Evolutionary conservation across 1,140 invertebrate genomes (phyloP), one percentile per base, ranked within the genome.

Genomic region (Mylabris phalerata): DNA sequence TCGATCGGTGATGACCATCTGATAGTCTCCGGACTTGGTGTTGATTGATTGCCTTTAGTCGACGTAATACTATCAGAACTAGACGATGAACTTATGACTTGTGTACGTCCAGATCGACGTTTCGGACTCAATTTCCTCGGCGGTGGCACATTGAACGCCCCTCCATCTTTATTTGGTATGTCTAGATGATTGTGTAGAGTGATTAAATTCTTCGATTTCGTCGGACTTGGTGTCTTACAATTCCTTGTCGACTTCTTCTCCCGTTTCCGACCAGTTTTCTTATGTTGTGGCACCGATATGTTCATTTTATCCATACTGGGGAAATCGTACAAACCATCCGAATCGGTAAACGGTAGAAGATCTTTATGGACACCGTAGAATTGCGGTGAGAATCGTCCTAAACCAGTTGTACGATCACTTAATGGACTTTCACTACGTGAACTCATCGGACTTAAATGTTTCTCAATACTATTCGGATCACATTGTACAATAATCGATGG

Each of bases 251-350:
- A 19, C 63, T 69, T 67, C 59, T 71, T 74, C 68, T 71, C 76
- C 48, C 75, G 75, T 71, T 77, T 78, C 63, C 78, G 76, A 38
- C 78, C 76, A 7, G 76, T 73, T 62, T 81, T 82, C 65, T 80
- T 79, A 19, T 75, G 67, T 59, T 71, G 70, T 25, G 63, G 50
- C 40, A 66, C 63, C 25, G 61, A 67, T 1, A 67, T 61, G 47
- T 73, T 71, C 9, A 75, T 69, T 68, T 77, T 80, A 69, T 88
- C 87, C 1, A 85, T 86, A 71, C 85, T 88, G 5, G 84, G 84
- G 71, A 85, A 87, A 71, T 89, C 86, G 70, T 88, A 88, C 3
- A 89, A 70, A 2, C 85, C 86, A 70, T 88, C 87, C 0, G 86
- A 88, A 71, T 88, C 86, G 2, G 86, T 88, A 61, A 86, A 84